Percentiles rank a stretch among this genome's conserved stretches.
These are phyloP conservation scores for Branchinecta lynchi DNA, from an alignment of 1,140 invertebrate species.

Conservation along the genomic window DNA sequence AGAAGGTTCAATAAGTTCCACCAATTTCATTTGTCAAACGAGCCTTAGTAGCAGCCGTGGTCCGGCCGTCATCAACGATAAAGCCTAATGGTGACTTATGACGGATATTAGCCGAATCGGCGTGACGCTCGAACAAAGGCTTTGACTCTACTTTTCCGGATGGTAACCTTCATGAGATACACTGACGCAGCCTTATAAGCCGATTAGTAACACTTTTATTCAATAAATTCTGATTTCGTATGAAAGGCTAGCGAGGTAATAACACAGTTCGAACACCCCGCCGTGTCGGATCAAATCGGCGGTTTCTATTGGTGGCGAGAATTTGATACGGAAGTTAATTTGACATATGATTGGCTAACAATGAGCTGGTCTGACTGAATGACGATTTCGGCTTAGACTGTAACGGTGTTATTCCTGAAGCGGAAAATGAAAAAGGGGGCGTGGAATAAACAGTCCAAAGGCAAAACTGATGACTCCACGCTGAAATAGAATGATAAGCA, in stretches of 20 bases:
- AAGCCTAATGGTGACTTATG: slow-evolving; percentile 7
- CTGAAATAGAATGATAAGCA: no score
- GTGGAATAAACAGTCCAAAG: no score
- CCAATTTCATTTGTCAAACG: no score
- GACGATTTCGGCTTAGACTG: neutral
- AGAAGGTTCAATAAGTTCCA: no score
- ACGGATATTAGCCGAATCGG: neutral
- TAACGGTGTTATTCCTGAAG: no score
- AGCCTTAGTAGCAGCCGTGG: neutral
- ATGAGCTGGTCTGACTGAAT: neutral
- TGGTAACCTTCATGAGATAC: slow-evolving; percentile 5
- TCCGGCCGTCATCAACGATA: neutral
- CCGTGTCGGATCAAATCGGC: slow-evolving; percentile 8
- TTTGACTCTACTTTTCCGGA: slow-evolving; percentile 10
- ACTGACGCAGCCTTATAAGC: neutral
- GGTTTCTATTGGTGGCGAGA: slow-evolving; percentile 6
- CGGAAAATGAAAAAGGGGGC: no score
- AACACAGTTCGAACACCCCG: slow-evolving; percentile 2
- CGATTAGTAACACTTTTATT: slow-evolving; percentile 12
- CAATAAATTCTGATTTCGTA: slow-evolving; percentile 10
- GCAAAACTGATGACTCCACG: no score
- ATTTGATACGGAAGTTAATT: slow-evolving; percentile 7
- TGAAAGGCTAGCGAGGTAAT: slow-evolving; percentile 5
- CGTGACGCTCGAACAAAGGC: neutral
- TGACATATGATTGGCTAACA: slow-evolving; percentile 7